Conservation (phyloP, 2,888 invertebrate species). For the Ornithoptera priamus region DNA sequence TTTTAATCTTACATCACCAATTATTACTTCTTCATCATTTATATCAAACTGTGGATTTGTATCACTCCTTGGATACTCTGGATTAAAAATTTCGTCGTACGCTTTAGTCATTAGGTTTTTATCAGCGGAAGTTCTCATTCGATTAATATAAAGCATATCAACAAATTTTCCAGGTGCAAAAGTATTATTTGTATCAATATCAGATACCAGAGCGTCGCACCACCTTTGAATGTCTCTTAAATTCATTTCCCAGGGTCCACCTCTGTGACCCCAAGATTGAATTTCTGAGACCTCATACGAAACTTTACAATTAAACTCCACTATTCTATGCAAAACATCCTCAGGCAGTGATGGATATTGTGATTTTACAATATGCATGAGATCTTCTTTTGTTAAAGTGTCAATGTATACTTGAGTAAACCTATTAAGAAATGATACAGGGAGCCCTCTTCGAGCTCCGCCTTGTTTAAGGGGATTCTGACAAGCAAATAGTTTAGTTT, state of each 20-base stretch:
- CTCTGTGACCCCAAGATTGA: constrained; percentile 87
- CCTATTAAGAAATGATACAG: constrained; percentile 97
- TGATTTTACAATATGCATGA: constrained; percentile 82
- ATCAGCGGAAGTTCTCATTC: constrained; percentile 91
- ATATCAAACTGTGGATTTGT: constrained; percentile 80
- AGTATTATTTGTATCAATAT: constrained; percentile 46
- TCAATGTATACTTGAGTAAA: constrained; percentile 93
- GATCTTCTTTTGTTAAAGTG: constrained; percentile 83
- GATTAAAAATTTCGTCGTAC: constrained; percentile 73
- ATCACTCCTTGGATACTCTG: constrained; percentile 71
- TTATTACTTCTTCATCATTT: constrained; percentile 77
- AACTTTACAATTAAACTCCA: constrained; percentile 87
- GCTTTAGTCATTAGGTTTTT: constrained; percentile 83
- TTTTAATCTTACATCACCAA: constrained; percentile 82
- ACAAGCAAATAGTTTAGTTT: constrained; percentile 96
- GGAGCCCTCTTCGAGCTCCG: constrained; percentile 96
- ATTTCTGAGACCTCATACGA: constrained; percentile 82
- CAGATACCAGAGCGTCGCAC: constrained; percentile 87
- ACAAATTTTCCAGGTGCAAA: constrained; percentile 82
- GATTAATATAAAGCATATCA: constrained; percentile 90
- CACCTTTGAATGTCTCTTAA: constrained; percentile 96
- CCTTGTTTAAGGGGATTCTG: constrained; percentile 98
- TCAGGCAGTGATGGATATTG: constrained; percentile 82
- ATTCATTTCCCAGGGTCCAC: constrained; percentile 98
- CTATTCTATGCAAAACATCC: constrained; percentile 84